A percentile compares a stretch with the other conserved stretches of the same genome.
phyloP scores from a whole-genome alignment of 1,140 invertebrate species.

The Nixonia krombeini region DNA sequence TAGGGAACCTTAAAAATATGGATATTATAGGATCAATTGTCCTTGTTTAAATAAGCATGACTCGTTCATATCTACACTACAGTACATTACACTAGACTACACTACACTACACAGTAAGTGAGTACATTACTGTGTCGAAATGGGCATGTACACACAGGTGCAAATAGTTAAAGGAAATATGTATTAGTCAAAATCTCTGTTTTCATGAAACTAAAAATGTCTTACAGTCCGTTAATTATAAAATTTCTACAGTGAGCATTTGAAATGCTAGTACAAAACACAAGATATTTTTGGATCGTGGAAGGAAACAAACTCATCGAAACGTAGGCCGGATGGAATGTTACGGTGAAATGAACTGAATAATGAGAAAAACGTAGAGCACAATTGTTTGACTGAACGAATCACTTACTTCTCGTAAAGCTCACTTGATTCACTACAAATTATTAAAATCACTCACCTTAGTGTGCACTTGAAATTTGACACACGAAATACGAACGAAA shows the following conservation, averaged over 20 bases:
- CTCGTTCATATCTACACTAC: conserved; percentile 2
- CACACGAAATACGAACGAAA: conserved; percentile 43
- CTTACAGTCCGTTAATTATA: neutral
- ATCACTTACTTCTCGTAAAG: neutral
- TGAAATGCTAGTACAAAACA: neutral
- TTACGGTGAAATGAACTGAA: neutral
- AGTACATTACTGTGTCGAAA: neutral
- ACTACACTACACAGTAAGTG: conserved; percentile 1
- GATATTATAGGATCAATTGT: neutral
- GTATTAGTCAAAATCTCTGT: neutral
- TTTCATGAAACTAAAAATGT: neutral
- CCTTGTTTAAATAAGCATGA: conserved; percentile 4
- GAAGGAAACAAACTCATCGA: conserved; percentile 2
- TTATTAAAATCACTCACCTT: conserved; percentile 47
- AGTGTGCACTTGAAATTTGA: conserved; percentile 53
- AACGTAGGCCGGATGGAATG: conserved; percentile 19
- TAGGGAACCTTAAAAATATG: conserved; percentile 10
- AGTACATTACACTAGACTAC: too few relatives aligned
- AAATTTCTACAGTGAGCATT: too few relatives aligned
- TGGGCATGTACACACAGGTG: conserved; percentile 1
- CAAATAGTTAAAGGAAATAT: neutral
- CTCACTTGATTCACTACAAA: neutral
- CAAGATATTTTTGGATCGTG: neutral
- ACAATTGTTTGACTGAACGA: neutral
- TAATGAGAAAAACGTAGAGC: conserved; percentile 1